Evolutionary conservation across 2,888 invertebrate species (phyloP), one percentile per base, ranked within the genome.

Genomic region (Drosophila aldrichi): DNA sequence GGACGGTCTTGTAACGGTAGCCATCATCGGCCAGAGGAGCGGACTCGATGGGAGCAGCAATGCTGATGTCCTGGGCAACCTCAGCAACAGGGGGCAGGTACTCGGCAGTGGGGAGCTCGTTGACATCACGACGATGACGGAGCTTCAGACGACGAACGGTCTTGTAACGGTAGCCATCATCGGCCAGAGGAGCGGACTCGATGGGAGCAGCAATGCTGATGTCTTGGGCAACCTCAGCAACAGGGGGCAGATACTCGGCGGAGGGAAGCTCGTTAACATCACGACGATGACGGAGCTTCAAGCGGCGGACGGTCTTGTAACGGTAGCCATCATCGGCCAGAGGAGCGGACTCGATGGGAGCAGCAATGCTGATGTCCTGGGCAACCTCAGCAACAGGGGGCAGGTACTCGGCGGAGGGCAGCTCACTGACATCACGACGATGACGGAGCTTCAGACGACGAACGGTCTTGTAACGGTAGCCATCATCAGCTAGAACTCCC

Each of bases 401-500:
- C 70, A 91, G 52, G 40, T 91, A 91, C 25, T 91, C 90, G 48
- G 59, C 22, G n/a, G 36, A 74, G 41, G 82, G 58, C 41, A 91
- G 58, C 62, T 92, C 92, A 49, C 16, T 77, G 3, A 90, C 91
- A 71, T 90, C 91, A 54, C 91, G 91, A 63, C 91, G 90, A 46
- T 77, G 89, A 38, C 90, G 90, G 14, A 71, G 52, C 63, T 81
- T 87, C 14, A 84, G 73, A 55, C 88, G 87, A 64, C 88, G 90
- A 14, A 91, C 91, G 51, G 88, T 88, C 81, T 92, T 92, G 87
- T 92, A 92, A 63, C 91, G 92, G 79, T 91, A 91, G 40, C 91
- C 91, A 83, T 92, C 91, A 81, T 92, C 88, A 52, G 74, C 65
- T 38, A 89, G 73, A 16, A 79, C 67, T 59, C 89, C 89, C 72